These are phyloP conservation scores for Hylaeus volcanicus DNA, from an alignment of 1,140 invertebrate genomes.

Conservation along the genomic window DNA sequence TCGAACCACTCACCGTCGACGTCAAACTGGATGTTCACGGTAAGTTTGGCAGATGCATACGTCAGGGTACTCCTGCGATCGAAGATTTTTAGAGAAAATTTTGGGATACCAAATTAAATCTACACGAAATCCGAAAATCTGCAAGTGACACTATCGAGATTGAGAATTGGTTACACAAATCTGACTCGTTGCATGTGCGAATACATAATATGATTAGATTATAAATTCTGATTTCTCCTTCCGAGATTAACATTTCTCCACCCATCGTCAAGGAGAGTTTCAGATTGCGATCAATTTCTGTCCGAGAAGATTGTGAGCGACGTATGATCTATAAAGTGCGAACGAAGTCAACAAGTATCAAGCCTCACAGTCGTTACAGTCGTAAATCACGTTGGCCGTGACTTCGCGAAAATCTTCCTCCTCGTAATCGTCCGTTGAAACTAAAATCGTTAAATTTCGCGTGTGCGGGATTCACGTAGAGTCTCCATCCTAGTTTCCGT, in stretches of 20 bases:
- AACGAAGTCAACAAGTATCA: slow-evolving; percentile 36
- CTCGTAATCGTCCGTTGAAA: background rate
- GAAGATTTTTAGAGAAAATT: no score
- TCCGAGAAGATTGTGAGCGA: slow-evolving; percentile 27
- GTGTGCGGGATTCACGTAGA: background rate
- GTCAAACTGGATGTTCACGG: slow-evolving; percentile 91
- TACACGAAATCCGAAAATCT: no score
- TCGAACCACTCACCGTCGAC: slow-evolving; percentile 84
- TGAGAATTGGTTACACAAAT: no score
- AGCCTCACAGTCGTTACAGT: background rate
- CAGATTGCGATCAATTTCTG: slow-evolving; percentile 23
- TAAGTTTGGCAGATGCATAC: slow-evolving; percentile 78
- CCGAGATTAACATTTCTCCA: slow-evolving; percentile 28
- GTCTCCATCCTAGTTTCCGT: background rate
- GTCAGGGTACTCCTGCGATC: no score
- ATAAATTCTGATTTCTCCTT: background rate
- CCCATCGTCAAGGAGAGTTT: slow-evolving; percentile 1
- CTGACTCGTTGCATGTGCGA: no score
- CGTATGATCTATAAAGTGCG: slow-evolving; percentile 36
- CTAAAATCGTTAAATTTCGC: slow-evolving; percentile 1
- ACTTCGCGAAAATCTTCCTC: slow-evolving; percentile 3
- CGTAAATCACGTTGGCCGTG: slow-evolving; percentile 20
- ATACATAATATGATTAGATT: slow-evolving; percentile 9
- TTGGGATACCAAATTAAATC: no score
- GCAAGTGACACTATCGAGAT: no score